phyloP scores from a whole-genome alignment of 2,888 invertebrate genomes.

The Nematopogon swammerdamellus region DNA sequence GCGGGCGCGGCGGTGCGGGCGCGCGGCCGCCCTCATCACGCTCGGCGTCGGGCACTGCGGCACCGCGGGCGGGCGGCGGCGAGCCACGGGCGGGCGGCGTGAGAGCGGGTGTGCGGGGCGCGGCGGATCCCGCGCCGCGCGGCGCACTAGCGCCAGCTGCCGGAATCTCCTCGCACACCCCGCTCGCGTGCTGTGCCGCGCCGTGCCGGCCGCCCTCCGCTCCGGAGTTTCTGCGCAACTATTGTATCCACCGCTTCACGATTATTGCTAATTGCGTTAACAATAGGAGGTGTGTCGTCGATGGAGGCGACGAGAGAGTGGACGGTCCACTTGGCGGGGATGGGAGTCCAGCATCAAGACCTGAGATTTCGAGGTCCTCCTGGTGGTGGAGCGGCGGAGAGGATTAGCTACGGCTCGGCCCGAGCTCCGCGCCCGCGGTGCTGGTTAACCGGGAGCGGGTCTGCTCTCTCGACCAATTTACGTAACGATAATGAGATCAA shows the following conservation, averaged over 20 bases:
- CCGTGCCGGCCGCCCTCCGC: neutral
- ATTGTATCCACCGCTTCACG: neutral
- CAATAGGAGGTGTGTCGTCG: no score
- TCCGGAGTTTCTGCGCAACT: neutral
- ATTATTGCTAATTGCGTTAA: no score
- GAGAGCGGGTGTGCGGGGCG: conserved; percentile 7
- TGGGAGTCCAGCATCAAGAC: no score
- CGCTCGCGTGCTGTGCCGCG: no score
- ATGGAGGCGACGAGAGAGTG: no score
- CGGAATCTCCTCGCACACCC: conserved; percentile 20
- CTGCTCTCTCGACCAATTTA: no score
- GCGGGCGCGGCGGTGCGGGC: conserved; percentile 4
- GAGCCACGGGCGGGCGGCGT: conserved; percentile 1
- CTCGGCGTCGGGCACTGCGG: conserved; percentile 2
- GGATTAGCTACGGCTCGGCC: no score
- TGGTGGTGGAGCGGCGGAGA: no score
- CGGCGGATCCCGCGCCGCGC: conserved; percentile 8
- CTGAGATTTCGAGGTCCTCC: no score
- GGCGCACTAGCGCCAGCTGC: conserved; percentile 16
- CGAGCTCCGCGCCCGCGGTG: neutral
- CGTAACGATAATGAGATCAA: conserved; percentile 21
- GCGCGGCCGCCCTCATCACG: conserved; percentile 7
- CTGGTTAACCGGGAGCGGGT: no score
- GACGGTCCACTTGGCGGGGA: no score
- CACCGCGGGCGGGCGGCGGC: conserved; percentile 14